A percentile compares a stretch with the other conserved stretches of the same genome.
Evolutionary conservation across 2,113 vertebrate species (phyloP).

Genomic region (Artemisiospiza belli): DNA sequence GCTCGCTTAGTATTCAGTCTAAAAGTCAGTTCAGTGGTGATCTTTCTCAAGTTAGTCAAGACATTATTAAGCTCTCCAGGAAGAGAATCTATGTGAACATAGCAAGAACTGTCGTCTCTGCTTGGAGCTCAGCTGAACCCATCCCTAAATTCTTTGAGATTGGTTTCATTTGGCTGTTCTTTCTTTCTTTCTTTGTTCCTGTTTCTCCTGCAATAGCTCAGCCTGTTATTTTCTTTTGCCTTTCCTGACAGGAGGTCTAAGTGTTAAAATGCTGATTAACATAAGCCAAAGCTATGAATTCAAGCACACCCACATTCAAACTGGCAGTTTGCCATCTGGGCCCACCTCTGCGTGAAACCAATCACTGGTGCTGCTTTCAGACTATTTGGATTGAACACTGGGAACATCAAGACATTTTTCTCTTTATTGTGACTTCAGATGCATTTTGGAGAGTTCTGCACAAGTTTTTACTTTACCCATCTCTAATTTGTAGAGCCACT

Average conservation of each 20-base stretch:
- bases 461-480: background rate
- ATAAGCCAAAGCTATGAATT: background rate
- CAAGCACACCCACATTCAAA: background rate
- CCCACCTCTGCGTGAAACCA: background rate
- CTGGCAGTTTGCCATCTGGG: background rate
- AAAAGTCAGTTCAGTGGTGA: background rate
- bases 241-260: background rate
- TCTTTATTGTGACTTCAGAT: background rate
- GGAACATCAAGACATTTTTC: background rate
- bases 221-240: background rate
- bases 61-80: background rate
- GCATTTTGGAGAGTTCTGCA: background rate
- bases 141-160: background rate
- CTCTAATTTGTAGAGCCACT: background rate
- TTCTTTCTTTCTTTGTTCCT: background rate
- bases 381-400: background rate
- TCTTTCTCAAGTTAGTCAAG: background rate
- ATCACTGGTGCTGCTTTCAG: background rate
- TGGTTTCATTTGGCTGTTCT: background rate
- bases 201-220: background rate
- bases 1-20: background rate
- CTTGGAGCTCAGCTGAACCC: background rate
- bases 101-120: background rate
- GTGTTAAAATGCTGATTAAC: constrained; percentile 16
- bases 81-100: background rate